Evolutionary conservation across 2,797 vertebrate genomes (phyloP), one percentile per base, ranked within the genome.

Genomic region (Fistularia tabacaria): DNA sequence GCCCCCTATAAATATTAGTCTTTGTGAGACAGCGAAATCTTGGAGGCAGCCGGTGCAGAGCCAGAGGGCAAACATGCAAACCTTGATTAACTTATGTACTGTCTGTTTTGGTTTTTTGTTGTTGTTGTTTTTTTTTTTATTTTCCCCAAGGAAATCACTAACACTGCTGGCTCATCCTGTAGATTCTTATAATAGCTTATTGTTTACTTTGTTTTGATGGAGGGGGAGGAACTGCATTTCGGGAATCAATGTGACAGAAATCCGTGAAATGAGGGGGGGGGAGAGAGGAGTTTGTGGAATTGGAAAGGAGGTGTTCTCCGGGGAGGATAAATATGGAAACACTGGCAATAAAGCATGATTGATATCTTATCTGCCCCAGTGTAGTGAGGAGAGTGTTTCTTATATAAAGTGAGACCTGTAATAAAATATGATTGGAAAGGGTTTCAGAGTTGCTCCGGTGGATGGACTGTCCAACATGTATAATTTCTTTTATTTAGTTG

Each of bases 21-120:
- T 88, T 84, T 81, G 65, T 77, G 71, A 6, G 44, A 54, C 64
- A 69, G 25, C 25, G 25, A 25, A 25, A 25, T 25, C 25, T 25
- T 25, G 66, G 64, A 79, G 72, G 79, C 79, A 77, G 63, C 51
- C 56, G 51, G 49, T 47, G 53, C 59, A 15, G 58, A 76, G 85
- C 87, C 77, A 25, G 55, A 80, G 85, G 87, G 83, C 68, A 83
- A 76, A 88, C 80, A 83, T 73, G 81, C 65, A 86, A 83, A 80
- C 79, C 77, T 88, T 86, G 81, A 89, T 86, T 83, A 84, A 74
- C 76, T 82, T 71, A 68, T 78, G 65, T 69, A 36, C 46, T 9
- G 50, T 53, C 55, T 66, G 38, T 50, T 59, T 50, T 37, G 7
- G 36, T n/a, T 15, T 9, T 37, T 25, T 44, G 14, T 6, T 4